These are phyloP conservation scores for Trimorus sp. DNA, from an alignment of 2,888 invertebrate genomes.

Conservation along the genomic window DNA sequence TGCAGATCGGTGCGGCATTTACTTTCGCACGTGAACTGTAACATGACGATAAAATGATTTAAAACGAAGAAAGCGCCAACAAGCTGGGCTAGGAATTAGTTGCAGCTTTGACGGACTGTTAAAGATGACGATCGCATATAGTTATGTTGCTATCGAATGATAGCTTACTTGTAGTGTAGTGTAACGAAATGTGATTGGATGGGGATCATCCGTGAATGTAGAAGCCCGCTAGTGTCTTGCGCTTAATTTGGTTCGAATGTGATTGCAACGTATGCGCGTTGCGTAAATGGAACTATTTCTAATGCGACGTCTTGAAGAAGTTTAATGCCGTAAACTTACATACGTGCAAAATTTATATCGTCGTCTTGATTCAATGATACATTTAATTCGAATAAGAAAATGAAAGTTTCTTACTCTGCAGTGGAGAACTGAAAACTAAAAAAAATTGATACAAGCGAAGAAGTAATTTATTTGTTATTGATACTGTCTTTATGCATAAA, in stretches of 20 bases:
- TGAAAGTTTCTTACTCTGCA: slow-evolving; percentile 10
- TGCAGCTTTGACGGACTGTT: slow-evolving; percentile 48
- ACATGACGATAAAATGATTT: no score
- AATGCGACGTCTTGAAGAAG: slow-evolving; percentile 47
- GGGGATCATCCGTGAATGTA: slow-evolving; percentile 59
- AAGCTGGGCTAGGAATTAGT: slow-evolving; percentile 36
- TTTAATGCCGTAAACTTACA: slow-evolving; percentile 51
- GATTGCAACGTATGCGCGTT: slow-evolving; percentile 53
- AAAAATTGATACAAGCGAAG: no score
- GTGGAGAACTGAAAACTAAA: no score
- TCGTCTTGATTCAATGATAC: slow-evolving; percentile 11
- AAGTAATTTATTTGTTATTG: no score
- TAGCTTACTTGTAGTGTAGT: slow-evolving; percentile 34
- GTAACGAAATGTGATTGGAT: slow-evolving; percentile 43
- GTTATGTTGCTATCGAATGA: slow-evolving; percentile 39
- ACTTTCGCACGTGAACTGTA: no score
- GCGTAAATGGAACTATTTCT: slow-evolving; percentile 62
- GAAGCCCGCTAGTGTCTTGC: slow-evolving; percentile 59
- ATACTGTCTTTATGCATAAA: no score
- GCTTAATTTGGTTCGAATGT: slow-evolving; percentile 61
- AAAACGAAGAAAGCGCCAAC: no score
- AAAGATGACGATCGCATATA: slow-evolving; percentile 51
- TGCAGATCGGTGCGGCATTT: no score
- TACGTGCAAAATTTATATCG: slow-evolving; percentile 38
- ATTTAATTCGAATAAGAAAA: slow-evolving; percentile 22